Base-by-base conservation (phyloP, 2,797 vertebrate genomes). In the Halcyon leucocephala region DNA sequence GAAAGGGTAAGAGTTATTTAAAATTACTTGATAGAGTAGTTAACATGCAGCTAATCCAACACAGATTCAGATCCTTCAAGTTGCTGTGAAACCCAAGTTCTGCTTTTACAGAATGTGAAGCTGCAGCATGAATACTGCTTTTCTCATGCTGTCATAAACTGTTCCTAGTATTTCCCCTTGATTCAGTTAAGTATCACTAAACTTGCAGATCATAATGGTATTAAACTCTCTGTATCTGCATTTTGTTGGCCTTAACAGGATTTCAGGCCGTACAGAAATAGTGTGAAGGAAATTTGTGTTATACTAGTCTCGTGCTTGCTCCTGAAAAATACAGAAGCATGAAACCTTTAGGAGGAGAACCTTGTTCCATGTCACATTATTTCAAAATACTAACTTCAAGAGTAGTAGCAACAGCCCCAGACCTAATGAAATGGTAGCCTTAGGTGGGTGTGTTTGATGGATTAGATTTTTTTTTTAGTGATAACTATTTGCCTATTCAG, bases 1-100 rank as follows among this genome's bases (percentile, higher is more conserved):
- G 99, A 99, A 97, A 98, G 99, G 98, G 99, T 99, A 96, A 98
- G 99, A 80, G 57, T 82, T 85, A 39, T 7, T 86, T 91, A 19
- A 85, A 80, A 26, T 44, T 76, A 6, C 14, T 82, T 60, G 16
- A 6, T 92, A 14, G 4, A 61, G 26, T 61, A 39, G 57, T 26
- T 72, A 74, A 57, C 2, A 2, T 42, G 37, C 31, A 52, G 33
- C 6, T 86, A 66, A 21, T 65, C 22, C 18, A 29, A 3, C 29
- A 35, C 26, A 12, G 3, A 5, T 79, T 85, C 66, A 86, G 37
- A 13, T 67, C 15, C 16, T 79, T 62, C 58, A 55, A 6, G 37
- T 44, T 95, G 37, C 42, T 70, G 4, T 84, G 58, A 60, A 86
- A 72, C 35, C 5, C 6, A 9, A 16, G 28, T 82, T 96, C 83